Conservation (phyloP, 2,888 invertebrate genomes). For the Scaptomyza cyrtandrae region DNA sequence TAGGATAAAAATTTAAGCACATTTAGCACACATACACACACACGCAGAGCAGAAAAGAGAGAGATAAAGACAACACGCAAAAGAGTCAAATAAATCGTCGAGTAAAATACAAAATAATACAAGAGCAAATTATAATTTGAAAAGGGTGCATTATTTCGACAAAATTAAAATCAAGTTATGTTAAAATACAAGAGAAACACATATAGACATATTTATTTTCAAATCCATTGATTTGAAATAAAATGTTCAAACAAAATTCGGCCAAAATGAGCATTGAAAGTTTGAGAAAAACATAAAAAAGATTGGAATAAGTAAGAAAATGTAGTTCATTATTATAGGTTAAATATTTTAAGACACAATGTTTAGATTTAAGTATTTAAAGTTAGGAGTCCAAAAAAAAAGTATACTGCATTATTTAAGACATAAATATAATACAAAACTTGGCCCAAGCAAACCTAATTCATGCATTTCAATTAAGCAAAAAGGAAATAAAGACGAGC, state of each 20-base stretch:
- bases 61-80: constrained; percentile 61
- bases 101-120: too few relatives aligned
- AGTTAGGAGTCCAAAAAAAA: constrained; percentile 17
- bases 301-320: constrained; percentile 57
- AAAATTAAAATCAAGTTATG: not conserved
- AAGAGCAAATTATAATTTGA: not conserved
- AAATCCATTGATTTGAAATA: constrained; percentile 3
- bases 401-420: constrained; percentile 18
- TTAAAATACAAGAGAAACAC: not conserved
- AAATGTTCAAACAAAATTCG: constrained; percentile 13
- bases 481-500: not conserved
- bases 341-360: constrained; percentile 28
- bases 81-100: constrained; percentile 7
- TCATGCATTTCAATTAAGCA: constrained; percentile 24
- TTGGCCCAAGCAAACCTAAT: constrained; percentile 8
- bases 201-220: constrained; percentile 8
- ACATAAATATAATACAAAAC: not conserved
- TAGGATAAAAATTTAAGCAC: constrained; percentile 72
- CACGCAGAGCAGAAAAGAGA: constrained; percentile 63
- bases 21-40: constrained; percentile 73
- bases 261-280: constrained; percentile 59
- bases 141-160: not conserved
- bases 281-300: constrained; percentile 59
- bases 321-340: constrained; percentile 15
- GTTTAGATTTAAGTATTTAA: constrained; percentile 18